phyloP scores from a whole-genome alignment of 2,113 vertebrate genomes.

The Mesocricetus auratus region DNA sequence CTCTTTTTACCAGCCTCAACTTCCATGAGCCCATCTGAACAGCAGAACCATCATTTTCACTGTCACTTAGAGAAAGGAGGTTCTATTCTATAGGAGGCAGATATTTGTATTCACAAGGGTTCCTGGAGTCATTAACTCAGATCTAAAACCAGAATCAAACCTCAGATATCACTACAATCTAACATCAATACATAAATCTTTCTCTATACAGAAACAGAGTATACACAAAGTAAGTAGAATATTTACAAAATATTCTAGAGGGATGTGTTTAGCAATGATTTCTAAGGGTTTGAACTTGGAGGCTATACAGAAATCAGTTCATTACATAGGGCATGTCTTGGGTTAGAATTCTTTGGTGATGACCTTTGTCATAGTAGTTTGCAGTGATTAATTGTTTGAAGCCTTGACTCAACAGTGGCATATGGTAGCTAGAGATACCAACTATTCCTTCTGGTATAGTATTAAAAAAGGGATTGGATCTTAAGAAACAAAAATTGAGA shows the following conservation, averaged over 20 bases:
- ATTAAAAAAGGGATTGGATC: conserved; percentile 17
- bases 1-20: not conserved
- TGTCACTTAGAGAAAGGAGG: not conserved
- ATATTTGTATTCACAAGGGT: not conserved
- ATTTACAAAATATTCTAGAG: not conserved
- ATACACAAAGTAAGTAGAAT: not conserved
- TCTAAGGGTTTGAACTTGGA: conserved; percentile 17
- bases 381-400: not conserved
- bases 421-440: not conserved
- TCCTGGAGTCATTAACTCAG: not conserved
- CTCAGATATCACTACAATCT: not conserved
- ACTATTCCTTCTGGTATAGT: not conserved
- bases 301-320: not conserved
- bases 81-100: not conserved
- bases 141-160: not conserved
- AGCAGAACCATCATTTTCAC: not conserved
- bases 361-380: not conserved
- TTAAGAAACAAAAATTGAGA: not conserved
- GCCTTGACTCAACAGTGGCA: conserved; percentile 14
- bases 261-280: not conserved
- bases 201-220: not conserved
- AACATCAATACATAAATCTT: not conserved
- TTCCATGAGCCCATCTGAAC: not conserved
- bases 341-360: not conserved
- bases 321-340: not conserved